Conservation (phyloP, 2,888 invertebrate genomes). For the Polydrusus tereticollis region DNA sequence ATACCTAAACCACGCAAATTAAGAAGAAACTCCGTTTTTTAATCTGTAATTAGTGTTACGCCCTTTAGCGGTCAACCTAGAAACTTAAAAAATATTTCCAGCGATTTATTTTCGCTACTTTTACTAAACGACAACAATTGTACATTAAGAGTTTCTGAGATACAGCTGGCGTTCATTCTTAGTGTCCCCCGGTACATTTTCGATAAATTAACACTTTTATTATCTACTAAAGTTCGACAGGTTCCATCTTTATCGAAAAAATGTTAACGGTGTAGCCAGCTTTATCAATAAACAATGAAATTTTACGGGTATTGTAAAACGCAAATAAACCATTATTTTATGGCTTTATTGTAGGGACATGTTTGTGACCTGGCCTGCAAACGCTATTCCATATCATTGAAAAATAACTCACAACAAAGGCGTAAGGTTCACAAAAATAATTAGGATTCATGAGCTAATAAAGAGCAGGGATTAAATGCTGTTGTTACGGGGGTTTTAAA, state of each 20-base stretch:
- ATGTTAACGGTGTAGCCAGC: background rate
- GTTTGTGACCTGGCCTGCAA: no score
- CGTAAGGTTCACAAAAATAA: background rate
- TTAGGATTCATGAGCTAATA: background rate
- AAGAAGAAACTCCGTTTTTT: no score
- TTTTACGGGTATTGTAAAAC: slow-evolving; percentile 7
- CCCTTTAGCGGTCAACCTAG: no score
- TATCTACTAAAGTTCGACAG: background rate
- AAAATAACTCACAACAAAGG: slow-evolving; percentile 11
- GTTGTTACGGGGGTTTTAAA: background rate
- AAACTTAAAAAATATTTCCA: no score
- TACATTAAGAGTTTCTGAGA: no score
- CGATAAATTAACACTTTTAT: background rate
- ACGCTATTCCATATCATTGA: slow-evolving; percentile 10
- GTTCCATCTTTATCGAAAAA: background rate
- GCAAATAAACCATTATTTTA: slow-evolving; percentile 11
- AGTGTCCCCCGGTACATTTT: background rate
- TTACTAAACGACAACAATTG: no score
- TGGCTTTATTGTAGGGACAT: background rate
- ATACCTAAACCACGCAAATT: no score
- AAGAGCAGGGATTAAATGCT: background rate
- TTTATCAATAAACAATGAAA: slow-evolving; percentile 12
- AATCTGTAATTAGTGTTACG: no score
- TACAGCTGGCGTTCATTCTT: no score
- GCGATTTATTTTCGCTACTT: no score